phyloP scores from a whole-genome alignment of 2,797 vertebrate genomes.

The Leptodactylus fallax region DNA sequence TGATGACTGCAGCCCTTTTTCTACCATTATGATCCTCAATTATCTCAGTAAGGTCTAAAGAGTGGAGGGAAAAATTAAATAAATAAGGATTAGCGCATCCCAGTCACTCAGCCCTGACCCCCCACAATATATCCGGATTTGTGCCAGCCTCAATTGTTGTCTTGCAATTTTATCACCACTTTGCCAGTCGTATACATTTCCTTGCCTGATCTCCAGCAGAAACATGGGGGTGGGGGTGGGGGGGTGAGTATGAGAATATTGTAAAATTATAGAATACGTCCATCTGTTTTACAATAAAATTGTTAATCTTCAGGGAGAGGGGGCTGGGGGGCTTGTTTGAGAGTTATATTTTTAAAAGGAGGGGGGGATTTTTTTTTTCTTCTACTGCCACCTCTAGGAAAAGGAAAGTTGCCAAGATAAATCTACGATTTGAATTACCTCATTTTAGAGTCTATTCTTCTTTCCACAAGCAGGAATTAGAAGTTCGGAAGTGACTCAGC shows the following conservation, averaged over 20 bases:
- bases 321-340: neutral
- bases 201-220: constrained; percentile 60
- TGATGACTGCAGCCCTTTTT: constrained; percentile 87
- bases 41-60: constrained; percentile 83
- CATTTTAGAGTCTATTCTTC: constrained; percentile 61
- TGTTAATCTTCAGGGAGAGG: constrained; percentile 69
- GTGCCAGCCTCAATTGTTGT: constrained; percentile 65
- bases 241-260: constrained; percentile 65
- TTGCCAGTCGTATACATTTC: constrained; percentile 69
- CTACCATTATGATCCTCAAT: constrained; percentile 89
- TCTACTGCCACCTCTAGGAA: constrained; percentile 82
- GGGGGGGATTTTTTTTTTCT: constrained; percentile 71
- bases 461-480: constrained; percentile 57
- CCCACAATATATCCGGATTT: constrained; percentile 63
- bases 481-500: constrained; percentile 63
- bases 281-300: constrained; percentile 77
- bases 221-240: neutral
- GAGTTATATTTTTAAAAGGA: constrained; percentile 3
- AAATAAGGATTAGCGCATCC: constrained; percentile 74
- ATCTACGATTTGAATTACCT: constrained; percentile 52
- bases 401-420: constrained; percentile 64
- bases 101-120: constrained; percentile 79
- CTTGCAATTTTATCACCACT: constrained; percentile 69
- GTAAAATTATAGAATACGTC: constrained; percentile 70
- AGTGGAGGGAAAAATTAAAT: constrained; percentile 68